Conservation (phyloP, 2,113 vertebrate genomes). For the Pterophyllum scalare region DNA sequence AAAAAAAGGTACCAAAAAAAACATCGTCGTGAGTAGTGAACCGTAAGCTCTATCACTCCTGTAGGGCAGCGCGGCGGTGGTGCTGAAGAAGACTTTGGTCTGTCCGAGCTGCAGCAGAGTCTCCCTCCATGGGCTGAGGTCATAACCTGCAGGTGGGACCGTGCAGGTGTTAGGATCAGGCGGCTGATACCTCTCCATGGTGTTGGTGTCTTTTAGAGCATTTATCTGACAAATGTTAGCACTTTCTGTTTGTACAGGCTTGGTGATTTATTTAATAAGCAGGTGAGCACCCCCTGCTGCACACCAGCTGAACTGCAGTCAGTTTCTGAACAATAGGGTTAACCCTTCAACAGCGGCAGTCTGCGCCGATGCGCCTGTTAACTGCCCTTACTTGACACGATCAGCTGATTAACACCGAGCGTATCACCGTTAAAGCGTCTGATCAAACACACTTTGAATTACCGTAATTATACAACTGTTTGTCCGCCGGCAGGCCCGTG, state of each 20-base stretch:
- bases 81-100: constrained; percentile 89
- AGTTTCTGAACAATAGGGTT: background rate
- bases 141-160: constrained; percentile 83
- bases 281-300: background rate
- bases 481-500: no score
- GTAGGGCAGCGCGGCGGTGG: constrained; percentile 84
- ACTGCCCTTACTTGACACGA: no score
- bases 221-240: accelerated
- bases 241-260: background rate
- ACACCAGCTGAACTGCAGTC: background rate
- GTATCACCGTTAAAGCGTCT: no score
- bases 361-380: no score
- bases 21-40: no score
- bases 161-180: background rate
- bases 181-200: background rate
- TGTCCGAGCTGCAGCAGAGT: constrained; percentile 73
- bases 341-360: no score
- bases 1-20: no score
- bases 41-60: no score
- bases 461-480: no score
- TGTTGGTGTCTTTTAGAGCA: no score
- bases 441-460: no score
- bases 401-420: no score
- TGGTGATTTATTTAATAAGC: accelerated
- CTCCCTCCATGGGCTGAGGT: constrained; percentile 86